Percentiles rank a stretch among this genome's conserved stretches.
Conservation (phyloP, 2,888 invertebrate species). For the Ochlodes sylvanus region DNA sequence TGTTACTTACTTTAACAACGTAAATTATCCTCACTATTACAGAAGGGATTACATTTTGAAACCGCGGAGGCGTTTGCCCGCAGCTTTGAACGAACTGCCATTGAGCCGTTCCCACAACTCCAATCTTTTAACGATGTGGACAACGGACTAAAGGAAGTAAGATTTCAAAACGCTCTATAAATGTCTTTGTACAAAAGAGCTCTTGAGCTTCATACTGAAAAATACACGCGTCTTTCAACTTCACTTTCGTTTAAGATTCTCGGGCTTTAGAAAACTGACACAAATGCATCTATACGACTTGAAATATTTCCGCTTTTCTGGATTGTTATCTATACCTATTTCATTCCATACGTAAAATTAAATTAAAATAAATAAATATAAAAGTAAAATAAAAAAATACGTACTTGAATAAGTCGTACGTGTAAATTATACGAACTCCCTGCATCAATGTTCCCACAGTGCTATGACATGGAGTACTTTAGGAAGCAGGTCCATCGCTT, state of each 20-base stretch:
- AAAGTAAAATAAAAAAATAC: not conserved
- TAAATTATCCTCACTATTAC: conserved; percentile 10
- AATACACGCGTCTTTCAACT: conserved; percentile 9
- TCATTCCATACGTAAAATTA: no score
- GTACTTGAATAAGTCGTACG: not conserved
- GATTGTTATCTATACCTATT: no score
- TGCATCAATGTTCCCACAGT: no score
- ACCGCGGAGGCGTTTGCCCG: conserved; percentile 30
- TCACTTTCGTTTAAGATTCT: conserved; percentile 11
- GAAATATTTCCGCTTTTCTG: no score
- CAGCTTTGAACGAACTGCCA: conserved; percentile 25
- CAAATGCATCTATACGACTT: no score
- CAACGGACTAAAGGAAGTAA: conserved; percentile 31
- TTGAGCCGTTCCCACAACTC: not conserved
- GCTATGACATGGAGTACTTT: no score
- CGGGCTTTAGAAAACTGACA: conserved; percentile 12
- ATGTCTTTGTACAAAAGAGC: not conserved
- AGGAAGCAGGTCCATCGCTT: no score
- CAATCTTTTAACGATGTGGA: conserved; percentile 24
- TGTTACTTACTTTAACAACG: not conserved
- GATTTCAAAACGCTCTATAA: not conserved
- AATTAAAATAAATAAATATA: no score
- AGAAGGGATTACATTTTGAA: conserved; percentile 36
- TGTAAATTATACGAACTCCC: no score
- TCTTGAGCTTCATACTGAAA: conserved; percentile 5